Evolutionary conservation across 2,888 invertebrate species (phyloP).

Genomic region (Charanyca ferruginea): DNA sequence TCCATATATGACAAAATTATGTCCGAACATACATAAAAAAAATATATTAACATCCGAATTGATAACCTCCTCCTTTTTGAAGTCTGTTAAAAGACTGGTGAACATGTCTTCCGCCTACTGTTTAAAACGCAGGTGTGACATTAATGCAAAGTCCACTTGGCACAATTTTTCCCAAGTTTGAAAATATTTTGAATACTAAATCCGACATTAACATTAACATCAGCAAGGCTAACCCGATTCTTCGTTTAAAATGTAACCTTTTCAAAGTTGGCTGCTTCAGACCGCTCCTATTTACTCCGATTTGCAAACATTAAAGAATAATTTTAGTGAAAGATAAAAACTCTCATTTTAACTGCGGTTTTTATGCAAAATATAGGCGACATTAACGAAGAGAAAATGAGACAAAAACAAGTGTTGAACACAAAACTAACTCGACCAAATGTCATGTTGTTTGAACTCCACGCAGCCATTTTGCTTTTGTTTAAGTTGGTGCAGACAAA

Average conservation of each 20-base stretch:
- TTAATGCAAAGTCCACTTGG: constrained; percentile 42
- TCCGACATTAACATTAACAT: constrained; percentile 33
- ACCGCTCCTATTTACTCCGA: constrained; percentile 22
- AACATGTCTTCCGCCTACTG: not conserved
- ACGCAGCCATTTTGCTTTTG: constrained; percentile 51
- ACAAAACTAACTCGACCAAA: constrained; percentile 54
- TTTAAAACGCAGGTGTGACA: constrained; percentile 41
- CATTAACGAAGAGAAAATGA: constrained; percentile 41
- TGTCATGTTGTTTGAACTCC: constrained; percentile 60
- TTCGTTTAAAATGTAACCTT: constrained; percentile 42
- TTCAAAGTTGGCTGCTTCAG: constrained; percentile 35
- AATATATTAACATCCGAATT: too few relatives aligned
- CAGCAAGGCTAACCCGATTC: constrained; percentile 41
- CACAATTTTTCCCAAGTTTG: constrained; percentile 26
- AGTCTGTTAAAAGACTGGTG: not conserved
- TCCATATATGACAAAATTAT: too few relatives aligned
- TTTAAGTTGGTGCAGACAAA: constrained; percentile 61
- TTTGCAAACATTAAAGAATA: constrained; percentile 36
- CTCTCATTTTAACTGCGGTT: constrained; percentile 21
- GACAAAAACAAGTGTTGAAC: constrained; percentile 34
- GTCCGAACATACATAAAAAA: too few relatives aligned
- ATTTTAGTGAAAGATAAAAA: constrained; percentile 29
- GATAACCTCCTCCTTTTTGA: too few relatives aligned
- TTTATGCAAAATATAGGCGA: constrained; percentile 33
- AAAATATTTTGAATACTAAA: constrained; percentile 45